These are phyloP conservation scores for roundworm (Caenorhabditis elegans) DNA, from an alignment of 1,140 invertebrate species.

Conservation along the genomic window DNA sequence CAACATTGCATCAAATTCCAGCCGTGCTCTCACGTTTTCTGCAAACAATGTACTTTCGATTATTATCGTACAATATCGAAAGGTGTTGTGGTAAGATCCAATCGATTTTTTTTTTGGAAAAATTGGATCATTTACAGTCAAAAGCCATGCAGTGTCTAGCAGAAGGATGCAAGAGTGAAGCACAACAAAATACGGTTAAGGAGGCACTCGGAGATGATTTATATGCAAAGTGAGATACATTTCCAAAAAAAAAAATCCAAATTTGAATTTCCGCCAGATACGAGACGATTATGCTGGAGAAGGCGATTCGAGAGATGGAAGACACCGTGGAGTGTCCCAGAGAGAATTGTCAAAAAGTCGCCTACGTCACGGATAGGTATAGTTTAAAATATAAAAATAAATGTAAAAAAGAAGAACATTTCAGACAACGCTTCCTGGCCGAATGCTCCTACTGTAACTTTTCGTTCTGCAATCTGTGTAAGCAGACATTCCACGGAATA, in stretches of 20 bases:
- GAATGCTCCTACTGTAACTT: slow-evolving; percentile 7
- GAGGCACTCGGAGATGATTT: too few species aligned
- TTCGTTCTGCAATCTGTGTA: slow-evolving; percentile 4
- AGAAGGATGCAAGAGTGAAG: too few species aligned
- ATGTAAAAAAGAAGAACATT: too few species aligned
- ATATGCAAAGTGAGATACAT: too few species aligned
- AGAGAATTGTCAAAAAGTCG: slow-evolving; percentile 6
- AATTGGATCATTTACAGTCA: too few species aligned
- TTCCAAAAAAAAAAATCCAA: too few species aligned
- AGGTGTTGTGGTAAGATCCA: neutral
- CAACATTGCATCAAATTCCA: neutral
- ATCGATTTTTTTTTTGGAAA: too few species aligned
- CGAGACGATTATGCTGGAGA: neutral
- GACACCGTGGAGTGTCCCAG: neutral
- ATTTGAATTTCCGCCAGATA: neutral
- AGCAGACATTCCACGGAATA: slow-evolving; percentile 5
- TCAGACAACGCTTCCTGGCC: neutral
- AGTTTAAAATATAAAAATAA: neutral
- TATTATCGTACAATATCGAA: neutral
- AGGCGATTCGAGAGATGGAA: neutral
- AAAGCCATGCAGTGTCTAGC: too few species aligned
- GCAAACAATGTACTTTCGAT: neutral
- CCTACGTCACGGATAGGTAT: neutral
- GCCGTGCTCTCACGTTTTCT: neutral
- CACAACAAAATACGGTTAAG: too few species aligned